Percentiles rank a stretch among this genome's conserved stretches.
Evolutionary conservation across 2,113 vertebrate species (phyloP).

Genomic region (Fregata magnificens): DNA sequence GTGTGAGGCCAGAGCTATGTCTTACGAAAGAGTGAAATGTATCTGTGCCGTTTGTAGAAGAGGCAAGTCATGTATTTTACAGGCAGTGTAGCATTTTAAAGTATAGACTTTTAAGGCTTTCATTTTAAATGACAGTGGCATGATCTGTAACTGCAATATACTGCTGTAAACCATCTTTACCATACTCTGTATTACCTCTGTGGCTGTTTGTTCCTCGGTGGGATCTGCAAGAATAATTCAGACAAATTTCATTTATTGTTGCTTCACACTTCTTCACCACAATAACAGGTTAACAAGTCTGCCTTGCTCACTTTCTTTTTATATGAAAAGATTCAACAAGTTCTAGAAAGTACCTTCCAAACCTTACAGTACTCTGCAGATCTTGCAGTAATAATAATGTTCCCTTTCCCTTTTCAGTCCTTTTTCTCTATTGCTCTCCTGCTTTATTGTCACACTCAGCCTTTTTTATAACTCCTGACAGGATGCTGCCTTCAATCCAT

Average conservation of each 20-base stretch:
- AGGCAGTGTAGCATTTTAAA: background rate
- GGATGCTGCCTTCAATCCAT: background rate
- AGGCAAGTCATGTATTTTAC: background rate
- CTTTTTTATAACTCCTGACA: background rate
- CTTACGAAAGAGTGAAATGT: background rate
- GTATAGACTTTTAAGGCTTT: background rate
- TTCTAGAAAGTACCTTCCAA: background rate
- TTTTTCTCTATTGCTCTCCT: background rate
- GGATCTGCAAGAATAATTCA: background rate
- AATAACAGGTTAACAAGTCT: background rate
- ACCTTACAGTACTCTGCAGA: background rate
- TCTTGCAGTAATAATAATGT: background rate
- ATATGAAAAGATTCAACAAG: background rate
- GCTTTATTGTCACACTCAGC: background rate
- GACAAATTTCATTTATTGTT: background rate
- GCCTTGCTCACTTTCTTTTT: background rate
- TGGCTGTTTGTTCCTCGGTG: background rate
- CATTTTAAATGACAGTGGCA: background rate
- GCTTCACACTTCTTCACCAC: background rate
- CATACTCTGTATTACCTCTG: background rate
- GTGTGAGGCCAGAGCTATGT: background rate
- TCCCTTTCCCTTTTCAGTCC: background rate
- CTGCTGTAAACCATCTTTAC: background rate
- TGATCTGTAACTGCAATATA: slow-evolving; percentile 34
- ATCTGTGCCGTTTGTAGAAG: background rate